Base-by-base conservation (phyloP, 2,797 vertebrate species). In the Lates japonicus region DNA sequence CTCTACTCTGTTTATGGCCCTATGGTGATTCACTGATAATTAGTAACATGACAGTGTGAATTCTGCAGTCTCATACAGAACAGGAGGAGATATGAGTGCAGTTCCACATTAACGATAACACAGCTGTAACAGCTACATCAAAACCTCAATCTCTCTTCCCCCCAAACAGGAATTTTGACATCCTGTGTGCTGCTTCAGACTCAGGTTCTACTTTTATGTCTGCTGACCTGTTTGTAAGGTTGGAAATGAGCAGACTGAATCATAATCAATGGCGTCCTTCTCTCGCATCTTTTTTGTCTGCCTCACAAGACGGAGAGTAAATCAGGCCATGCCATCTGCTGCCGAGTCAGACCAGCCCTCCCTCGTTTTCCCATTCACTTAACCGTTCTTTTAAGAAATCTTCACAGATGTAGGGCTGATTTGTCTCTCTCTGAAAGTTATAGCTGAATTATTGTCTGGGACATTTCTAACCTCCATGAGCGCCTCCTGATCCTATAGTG, bases 31-130 rank as follows among this genome's bases (percentile, higher is more conserved):
- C 98, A 99, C 98, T 99, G 98, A 99, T 97, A 91, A 94, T 95
- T n/a, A n/a, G n/a, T n/a, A n/a, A n/a, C n/a, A n/a, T n/a, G n/a
- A 99, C 98, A 99, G 98, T 99, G 98, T 99, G 98, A 99, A 99
- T 99, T 99, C 98, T 99, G 99, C 98, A 99, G 98, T 99, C 98
- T 98, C 98, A 99, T 99, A 99, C 98, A 99, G 98, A 97, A 99
- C 96, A 99, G n/a, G 97, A 98, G 98, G 89, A 92, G 78, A 91
- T 84, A 29, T 14, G 59, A 58, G 93, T 92, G 95, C 90, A 92
- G 95, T 93, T 95, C 95, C 59, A 72, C 13, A 1, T n/a, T n/a
- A n/a, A n/a, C n/a, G n/a, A n/a, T n/a, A n/a, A n/a, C n/a, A n/a
- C n/a, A n/a, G n/a, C n/a, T n/a, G n/a, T n/a, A n/a, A n/a, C 12